Conservation (phyloP, 1,140 invertebrate species). For the Orius insidiosus region DNA sequence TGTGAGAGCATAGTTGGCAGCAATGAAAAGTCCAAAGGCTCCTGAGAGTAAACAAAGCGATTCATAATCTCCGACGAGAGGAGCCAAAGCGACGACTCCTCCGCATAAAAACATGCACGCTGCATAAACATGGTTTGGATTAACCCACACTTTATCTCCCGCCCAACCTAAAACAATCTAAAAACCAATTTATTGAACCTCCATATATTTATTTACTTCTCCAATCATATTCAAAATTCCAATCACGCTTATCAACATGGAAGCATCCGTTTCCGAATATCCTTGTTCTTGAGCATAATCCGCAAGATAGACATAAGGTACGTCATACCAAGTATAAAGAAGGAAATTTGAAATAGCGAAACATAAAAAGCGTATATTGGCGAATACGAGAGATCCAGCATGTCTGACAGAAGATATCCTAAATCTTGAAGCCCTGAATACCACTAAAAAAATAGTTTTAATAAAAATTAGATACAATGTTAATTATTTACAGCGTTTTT, state of each 20-base stretch:
- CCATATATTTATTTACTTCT: slow-evolving; percentile 39
- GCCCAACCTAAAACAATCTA: slow-evolving; percentile 74
- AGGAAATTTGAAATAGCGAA: slow-evolving; percentile 73
- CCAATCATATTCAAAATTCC: slow-evolving; percentile 73
- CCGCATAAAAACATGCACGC: slow-evolving; percentile 63
- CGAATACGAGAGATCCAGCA: slow-evolving; percentile 62
- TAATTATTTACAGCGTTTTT: slow-evolving; percentile 41
- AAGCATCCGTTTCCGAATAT: slow-evolving; percentile 52
- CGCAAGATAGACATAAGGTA: slow-evolving; percentile 70
- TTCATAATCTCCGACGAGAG: slow-evolving; percentile 41
- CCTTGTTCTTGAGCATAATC: slow-evolving; percentile 55
- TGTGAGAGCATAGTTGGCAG: slow-evolving; percentile 72
- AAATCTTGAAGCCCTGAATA: slow-evolving; percentile 57
- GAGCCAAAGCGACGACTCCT: slow-evolving; percentile 46
- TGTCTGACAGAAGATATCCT: slow-evolving; percentile 50
- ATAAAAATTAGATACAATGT: background rate
- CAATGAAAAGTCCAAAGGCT: slow-evolving; percentile 67
- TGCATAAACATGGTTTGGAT: slow-evolving; percentile 57
- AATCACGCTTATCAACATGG: slow-evolving; percentile 66
- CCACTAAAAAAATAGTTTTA: slow-evolving; percentile 33
- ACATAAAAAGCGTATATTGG: slow-evolving; percentile 52
- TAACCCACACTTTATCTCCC: slow-evolving; percentile 60
- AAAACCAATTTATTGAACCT: slow-evolving; percentile 20
- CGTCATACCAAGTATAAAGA: slow-evolving; percentile 75
- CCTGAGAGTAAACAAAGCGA: slow-evolving; percentile 42